Base-by-base conservation (phyloP, 1,140 invertebrate species). In the Globodera rostochiensis region DNA sequence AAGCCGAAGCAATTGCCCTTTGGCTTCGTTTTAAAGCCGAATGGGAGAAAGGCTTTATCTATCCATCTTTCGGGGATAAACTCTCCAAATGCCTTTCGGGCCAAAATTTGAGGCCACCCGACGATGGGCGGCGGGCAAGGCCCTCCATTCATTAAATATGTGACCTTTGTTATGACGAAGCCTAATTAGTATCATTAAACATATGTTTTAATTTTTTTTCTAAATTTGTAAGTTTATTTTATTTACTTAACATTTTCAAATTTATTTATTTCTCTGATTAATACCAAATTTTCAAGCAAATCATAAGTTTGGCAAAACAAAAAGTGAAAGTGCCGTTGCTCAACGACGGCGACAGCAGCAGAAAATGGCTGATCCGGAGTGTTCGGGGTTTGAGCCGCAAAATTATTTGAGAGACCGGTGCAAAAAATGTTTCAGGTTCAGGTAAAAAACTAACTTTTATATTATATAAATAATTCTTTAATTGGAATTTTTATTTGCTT, bases 301-400 rank as follows among this genome's bases (percentile, higher is more conserved):
- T 71, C 69, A 71, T 11, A 71, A 71, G 21, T 1, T 21, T 19
- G 25, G 9, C 46, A 71, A 19, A 9, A 71, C 21, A 9, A 47
- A 9, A 36, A 45, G 36, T 19, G 25, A 36, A 71, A 19, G 25
- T 71, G 36, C 36, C 69, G 69, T 47, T 36, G 69, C 8, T 71
- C 13, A 47, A 71, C 69, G 69, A 45, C 69, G 69, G 36, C 36
- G n/a, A 3, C 21, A 36, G 69, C 69, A 19, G 69, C 69, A 71
- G 36, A 47, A 36, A 71, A 36, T 71, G 36, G 36, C 69, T 6
- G 64, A 78, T n/a, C 7, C 0, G 1, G 71, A 83, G 36, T 89
- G 88, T 77, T 83, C 74, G 19, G 87, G 84, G 15, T 89, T 89
- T 81, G 88, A 89, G 76, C 88, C 88, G 73, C 88, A 88, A 66